Base-by-base conservation (phyloP, 1,140 invertebrate genomes). In the Drosophila erecta region DNA sequence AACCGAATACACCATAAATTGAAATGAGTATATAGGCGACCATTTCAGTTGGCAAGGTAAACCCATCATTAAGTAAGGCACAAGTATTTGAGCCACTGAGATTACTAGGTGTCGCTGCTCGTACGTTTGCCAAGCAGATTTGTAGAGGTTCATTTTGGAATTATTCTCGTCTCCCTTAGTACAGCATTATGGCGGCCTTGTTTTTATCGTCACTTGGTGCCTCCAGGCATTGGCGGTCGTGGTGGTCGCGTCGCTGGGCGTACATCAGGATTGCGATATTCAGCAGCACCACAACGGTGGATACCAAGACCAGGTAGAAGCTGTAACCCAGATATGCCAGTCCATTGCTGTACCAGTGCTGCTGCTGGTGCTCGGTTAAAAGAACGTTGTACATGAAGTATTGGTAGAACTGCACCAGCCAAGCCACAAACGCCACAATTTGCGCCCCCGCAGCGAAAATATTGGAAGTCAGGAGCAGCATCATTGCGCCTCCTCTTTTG, bases 371-470 rank as follows among this genome's bases (percentile, higher is more conserved):
- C 24, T 83, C 84, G 0, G 65, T 47, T 5, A 85, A 41, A 6
- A 92, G 59, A 0, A 92, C 91, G 50, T 92, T 92, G 43, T 90
- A 78, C n/a, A 60, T 79, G 4, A 92, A 76, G 71, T 92, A 91
- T 38, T 91, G 73, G 56, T 80, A 86, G 51, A 92, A 92, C 54
- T 92, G 91, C 40, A 91, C 65, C 47, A 92, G 75, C 92, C 92
- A 92, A 33, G 90, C 76, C 15, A 90, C 47, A 43, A 92, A 92
- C 0, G 92, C 91, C 24, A 92, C 49, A 2, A 92, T 61, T 50
- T 92, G 92, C 1, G 90, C 77, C 6, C 76, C 61, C 6, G 90
- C 91, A 5, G 90, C 81, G 3, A 85, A 81, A 2, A 91, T 74
- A 37, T 92, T 92, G 6, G 90, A 77, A 2, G 86, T 78, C 55